A percentile compares a stretch with the other conserved stretches of the same genome.
Conservation (phyloP, 2,888 invertebrate species). For the Harpalus rubripes region DNA sequence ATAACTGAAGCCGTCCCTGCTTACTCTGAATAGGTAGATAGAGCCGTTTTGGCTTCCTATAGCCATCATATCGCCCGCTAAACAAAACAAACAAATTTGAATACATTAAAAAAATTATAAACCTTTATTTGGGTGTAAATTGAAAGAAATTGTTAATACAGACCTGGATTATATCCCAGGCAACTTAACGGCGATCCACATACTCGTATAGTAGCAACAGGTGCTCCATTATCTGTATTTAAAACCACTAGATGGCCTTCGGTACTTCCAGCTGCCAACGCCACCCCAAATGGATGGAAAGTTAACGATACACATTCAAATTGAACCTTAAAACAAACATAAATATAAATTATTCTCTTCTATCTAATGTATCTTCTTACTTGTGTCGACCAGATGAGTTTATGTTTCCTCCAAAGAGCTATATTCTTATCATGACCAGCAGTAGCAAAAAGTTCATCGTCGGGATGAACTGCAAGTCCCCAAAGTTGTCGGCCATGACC, state of each 20-base stretch:
- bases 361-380: slow-evolving; percentile 76
- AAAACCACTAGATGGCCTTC: slow-evolving; percentile 93
- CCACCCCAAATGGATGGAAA: slow-evolving; percentile 93
- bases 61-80: slow-evolving; percentile 92
- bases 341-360: not conserved
- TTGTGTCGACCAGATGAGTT: slow-evolving; percentile 91
- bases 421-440: slow-evolving; percentile 95
- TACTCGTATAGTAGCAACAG: slow-evolving; percentile 90
- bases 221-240: slow-evolving; percentile 91
- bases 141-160: not conserved
- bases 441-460: slow-evolving; percentile 94
- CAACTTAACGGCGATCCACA: slow-evolving; percentile 93
- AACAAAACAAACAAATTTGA: slow-evolving; percentile 67
- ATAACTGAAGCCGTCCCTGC: slow-evolving; percentile 93
- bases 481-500: slow-evolving; percentile 93
- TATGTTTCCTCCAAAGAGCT: slow-evolving; percentile 93
- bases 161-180: slow-evolving; percentile 92
- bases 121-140: not conserved
- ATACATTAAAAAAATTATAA: not conserved
- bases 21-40: slow-evolving; percentile 89
- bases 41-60: slow-evolving; percentile 95
- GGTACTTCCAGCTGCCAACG: slow-evolving; percentile 92
- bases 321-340: slow-evolving; percentile 80
- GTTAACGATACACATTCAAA: slow-evolving; percentile 93
- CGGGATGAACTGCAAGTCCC: slow-evolving; percentile 93